These are phyloP conservation scores for Excalfactoria chinensis DNA, from an alignment of 2,113 vertebrate genomes.

Conservation along the genomic window DNA sequence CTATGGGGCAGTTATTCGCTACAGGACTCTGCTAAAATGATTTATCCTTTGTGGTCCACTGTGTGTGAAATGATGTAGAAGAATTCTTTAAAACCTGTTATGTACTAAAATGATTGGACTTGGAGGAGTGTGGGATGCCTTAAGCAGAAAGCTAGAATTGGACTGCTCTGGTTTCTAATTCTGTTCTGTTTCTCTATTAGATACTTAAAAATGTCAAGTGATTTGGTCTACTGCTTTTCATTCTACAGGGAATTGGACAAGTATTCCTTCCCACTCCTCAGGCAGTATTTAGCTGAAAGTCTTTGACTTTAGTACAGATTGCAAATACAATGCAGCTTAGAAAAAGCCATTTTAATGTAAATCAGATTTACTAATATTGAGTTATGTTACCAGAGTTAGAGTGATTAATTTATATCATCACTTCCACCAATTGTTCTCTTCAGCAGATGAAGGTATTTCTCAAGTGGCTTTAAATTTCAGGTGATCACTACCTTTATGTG, in stretches of 20 bases:
- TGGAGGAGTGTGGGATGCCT: background rate
- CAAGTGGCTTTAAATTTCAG: background rate
- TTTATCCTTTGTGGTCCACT: background rate
- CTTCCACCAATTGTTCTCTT: background rate
- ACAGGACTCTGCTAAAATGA: background rate
- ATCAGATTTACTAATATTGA: background rate
- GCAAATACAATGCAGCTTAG: background rate
- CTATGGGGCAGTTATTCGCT: background rate
- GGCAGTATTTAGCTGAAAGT: background rate
- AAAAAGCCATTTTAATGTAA: background rate
- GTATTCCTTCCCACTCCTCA: background rate
- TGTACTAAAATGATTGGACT: background rate
- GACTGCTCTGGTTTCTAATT: background rate
- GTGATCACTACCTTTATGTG: no score
- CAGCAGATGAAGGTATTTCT: background rate
- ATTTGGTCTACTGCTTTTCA: background rate
- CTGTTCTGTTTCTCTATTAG: background rate
- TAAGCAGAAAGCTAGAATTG: background rate
- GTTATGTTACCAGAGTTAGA: background rate
- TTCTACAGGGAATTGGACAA: background rate
- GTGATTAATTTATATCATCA: background rate
- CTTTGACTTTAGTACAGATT: background rate
- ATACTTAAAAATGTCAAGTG: background rate
- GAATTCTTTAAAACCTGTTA: background rate
- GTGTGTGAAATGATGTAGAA: background rate